phyloP scores from a whole-genome alignment of 2,888 invertebrate genomes.

The Tetragonula carbonaria region DNA sequence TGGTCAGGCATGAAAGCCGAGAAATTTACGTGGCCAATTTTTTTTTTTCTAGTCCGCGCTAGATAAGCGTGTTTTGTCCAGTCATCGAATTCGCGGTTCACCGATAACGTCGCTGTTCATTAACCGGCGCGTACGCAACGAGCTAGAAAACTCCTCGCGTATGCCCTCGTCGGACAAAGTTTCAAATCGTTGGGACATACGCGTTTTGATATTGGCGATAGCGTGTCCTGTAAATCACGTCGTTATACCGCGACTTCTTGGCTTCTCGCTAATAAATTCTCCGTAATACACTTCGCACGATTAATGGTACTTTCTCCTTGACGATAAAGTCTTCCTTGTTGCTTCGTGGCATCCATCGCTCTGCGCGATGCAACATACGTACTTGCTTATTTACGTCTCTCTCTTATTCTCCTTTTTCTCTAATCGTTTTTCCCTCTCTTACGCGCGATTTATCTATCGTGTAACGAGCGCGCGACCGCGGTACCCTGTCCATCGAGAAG shows the following conservation, averaged over 20 bases:
- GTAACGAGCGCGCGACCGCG: constrained; percentile 15
- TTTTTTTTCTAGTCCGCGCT: constrained; percentile 1
- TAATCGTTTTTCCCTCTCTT: background rate
- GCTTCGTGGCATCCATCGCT: constrained; percentile 41
- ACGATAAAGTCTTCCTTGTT: constrained; percentile 63
- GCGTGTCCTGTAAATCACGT: constrained; percentile 47
- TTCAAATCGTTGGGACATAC: constrained; percentile 36
- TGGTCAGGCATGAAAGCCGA: constrained; percentile 36
- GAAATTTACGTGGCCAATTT: constrained; percentile 38
- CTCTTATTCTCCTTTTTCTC: constrained; percentile 7
- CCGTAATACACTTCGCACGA: constrained; percentile 62
- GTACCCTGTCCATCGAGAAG: background rate
- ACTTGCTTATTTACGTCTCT: background rate
- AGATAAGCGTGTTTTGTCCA: constrained; percentile 34
- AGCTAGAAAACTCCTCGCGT: constrained; percentile 2
- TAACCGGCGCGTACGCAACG: constrained; percentile 1
- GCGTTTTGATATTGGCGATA: constrained; percentile 40
- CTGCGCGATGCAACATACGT: background rate
- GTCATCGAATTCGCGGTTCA: constrained; percentile 43
- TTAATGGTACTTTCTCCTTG: constrained; percentile 70
- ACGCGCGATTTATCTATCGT: constrained; percentile 52
- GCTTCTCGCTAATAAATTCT: constrained; percentile 65
- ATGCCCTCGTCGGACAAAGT: constrained; percentile 5
- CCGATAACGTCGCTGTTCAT: constrained; percentile 48
- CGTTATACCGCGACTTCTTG: constrained; percentile 28